Base-by-base conservation (phyloP, 2,797 vertebrate species). In the Gouania willdenowi region DNA sequence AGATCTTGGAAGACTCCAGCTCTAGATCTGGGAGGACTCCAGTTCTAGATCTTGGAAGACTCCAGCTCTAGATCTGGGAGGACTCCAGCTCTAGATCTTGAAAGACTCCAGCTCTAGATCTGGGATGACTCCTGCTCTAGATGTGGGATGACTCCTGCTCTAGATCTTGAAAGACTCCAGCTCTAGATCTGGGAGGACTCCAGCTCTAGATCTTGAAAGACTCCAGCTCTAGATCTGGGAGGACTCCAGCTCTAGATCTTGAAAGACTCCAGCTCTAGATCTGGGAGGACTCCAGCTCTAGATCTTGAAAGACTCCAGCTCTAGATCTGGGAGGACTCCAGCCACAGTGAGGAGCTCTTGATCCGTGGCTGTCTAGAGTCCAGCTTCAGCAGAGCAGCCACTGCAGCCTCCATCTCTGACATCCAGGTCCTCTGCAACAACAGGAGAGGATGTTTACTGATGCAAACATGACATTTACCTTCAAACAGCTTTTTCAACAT, bases 321-420 rank as follows among this genome's bases (percentile, higher is more conserved):
- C n/a, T n/a, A 92, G 52, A 92, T 94, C 86, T 93, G 89, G 1
- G 88, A 85, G 1, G 92, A 93, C 87, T 95, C 91, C 47, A 91
- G 52, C 68, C 83, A 82, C 56, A 72, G 39, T 6, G 81, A 82
- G 48, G 75, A 26, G 68, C 63, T 79, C 54, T 75, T 77, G 8
- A 79, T 34, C 8, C 51, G 64, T 17, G 82, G 68, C 72, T 90
- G 80, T 75, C 77, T 66, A 60, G 64, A 85, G 59, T 87, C 83
- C 66, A 70, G 77, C 71, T 84, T 89, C 75, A 86, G 71, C 73
- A 87, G 59, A 2, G 72, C 75, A 6, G 88, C 58, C 33, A 86
- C 76, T 23, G 92, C 91, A 3, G 28, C 80, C 81, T 92, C 88
- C 57, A 94, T 87, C 79, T 93, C 89, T 17, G 87, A 83, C 63